phyloP scores from a whole-genome alignment of 2,797 vertebrate genomes.

The Sebastes vulpes region DNA sequence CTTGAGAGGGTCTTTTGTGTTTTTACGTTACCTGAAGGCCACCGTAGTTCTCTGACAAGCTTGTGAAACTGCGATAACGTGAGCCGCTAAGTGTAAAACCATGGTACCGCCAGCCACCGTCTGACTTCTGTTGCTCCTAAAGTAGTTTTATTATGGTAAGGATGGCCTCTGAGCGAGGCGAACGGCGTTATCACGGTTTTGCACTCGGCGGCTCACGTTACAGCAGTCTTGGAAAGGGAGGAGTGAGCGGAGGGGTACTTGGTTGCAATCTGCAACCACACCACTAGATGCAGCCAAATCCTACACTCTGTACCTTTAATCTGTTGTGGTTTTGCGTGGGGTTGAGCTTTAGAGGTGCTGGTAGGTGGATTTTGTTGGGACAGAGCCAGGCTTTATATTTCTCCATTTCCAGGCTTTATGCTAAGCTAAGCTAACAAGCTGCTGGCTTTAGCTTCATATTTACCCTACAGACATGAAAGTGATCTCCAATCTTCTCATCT shows the following conservation, averaged over 20 bases:
- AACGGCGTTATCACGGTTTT: too few relatives aligned
- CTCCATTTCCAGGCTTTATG: neutral
- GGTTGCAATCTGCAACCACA: neutral
- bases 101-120: rapidly evolving
- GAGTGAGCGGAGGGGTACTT: neutral
- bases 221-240: neutral
- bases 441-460: neutral
- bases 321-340: neutral
- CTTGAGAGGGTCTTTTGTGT: too few relatives aligned
- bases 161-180: too few relatives aligned
- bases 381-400: neutral
- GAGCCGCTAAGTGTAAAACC: rapidly evolving
- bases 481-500: neutral
- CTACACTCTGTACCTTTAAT: neutral
- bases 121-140: too few relatives aligned
- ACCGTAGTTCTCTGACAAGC: too few relatives aligned
- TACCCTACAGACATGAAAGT: neutral
- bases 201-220: too few relatives aligned
- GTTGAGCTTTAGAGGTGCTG: neutral
- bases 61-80: neutral
- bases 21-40: too few relatives aligned
- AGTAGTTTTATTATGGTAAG: too few relatives aligned
- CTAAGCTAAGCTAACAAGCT: neutral
- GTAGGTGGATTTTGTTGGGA: neutral
- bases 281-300: neutral